A percentile compares a stretch with the other conserved stretches of the same genome.
These are phyloP conservation scores for Lordiphosa mommai DNA, from an alignment of 1,140 invertebrate genomes.

Conservation along the genomic window DNA sequence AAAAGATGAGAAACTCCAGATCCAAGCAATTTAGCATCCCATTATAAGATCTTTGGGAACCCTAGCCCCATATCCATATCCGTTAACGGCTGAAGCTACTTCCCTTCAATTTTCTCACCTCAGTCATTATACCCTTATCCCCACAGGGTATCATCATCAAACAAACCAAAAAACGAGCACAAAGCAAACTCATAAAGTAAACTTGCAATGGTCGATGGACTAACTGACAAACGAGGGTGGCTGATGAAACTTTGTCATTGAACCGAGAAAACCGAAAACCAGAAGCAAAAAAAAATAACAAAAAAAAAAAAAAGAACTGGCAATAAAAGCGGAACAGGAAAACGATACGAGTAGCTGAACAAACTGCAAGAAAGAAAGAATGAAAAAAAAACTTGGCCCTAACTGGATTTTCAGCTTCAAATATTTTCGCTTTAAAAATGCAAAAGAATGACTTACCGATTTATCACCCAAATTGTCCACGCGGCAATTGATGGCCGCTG, in stretches of 20 bases:
- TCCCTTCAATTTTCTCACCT: too few relatives aligned
- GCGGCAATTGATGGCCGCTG: slow-evolving; percentile 90
- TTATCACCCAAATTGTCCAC: slow-evolving; percentile 91
- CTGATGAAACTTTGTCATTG: slow-evolving; percentile 42
- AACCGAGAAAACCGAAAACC: slow-evolving; percentile 48
- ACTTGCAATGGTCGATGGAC: slow-evolving; percentile 30
- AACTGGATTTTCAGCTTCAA: slow-evolving; percentile 73
- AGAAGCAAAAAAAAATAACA: too few relatives aligned
- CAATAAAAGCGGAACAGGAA: slow-evolving; percentile 38
- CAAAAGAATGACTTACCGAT: slow-evolving; percentile 84
- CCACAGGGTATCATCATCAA: background rate
- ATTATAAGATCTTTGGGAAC: too few relatives aligned
- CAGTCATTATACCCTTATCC: background rate
- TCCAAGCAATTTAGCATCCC: too few relatives aligned
- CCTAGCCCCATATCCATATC: too few relatives aligned
- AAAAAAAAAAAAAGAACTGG: slow-evolving; percentile 22
- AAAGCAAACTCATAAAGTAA: slow-evolving; percentile 55
- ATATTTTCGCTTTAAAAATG: slow-evolving; percentile 59
- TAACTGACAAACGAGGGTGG: slow-evolving; percentile 11
- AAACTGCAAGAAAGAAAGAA: slow-evolving; percentile 25
- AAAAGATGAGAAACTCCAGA: too few relatives aligned
- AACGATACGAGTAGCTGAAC: slow-evolving; percentile 34
- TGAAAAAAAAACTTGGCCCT: slow-evolving; percentile 36
- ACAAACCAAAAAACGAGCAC: slow-evolving; percentile 24
- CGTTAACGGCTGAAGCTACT: too few relatives aligned